Base-by-base conservation (phyloP, 2,113 vertebrate genomes). In the Poeciliopsis turrubarensis region DNA sequence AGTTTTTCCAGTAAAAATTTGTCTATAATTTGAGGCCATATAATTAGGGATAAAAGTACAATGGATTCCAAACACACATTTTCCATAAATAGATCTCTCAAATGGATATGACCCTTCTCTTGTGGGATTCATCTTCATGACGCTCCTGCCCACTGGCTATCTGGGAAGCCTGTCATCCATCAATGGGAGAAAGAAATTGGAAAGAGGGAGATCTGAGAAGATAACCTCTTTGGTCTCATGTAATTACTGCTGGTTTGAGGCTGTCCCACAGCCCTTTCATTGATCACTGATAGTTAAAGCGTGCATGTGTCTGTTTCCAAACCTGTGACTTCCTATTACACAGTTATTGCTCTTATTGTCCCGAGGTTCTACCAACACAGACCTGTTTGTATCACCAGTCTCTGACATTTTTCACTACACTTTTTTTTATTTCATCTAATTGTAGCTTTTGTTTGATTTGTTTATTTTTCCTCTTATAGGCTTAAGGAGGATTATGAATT, bases 51-150 rank as follows among this genome's bases (percentile, higher is more conserved):
- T 87, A 51, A 85, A 39, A 60, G 37, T 34, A 19, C 30, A 37
- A 2, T 14, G 17, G 3, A 19, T 41, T 62, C n/a, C 70, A 41
- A 25, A 5, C 22, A 54, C 51, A 22, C 6, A 25, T 25, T 80
- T 81, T 60, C 60, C 57, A 41, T 82, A 26, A 90, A 91, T 84
- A 82, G 75, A 78, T 65, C 72, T 79, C 71, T 81, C 22, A 17
- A 78, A 89, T 86, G 81, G 68, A 86, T 88, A 90, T 89, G 72
- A 78, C 65, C 73, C 64, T 85, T 90, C 91, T 89, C 87, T 87
- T 86, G 87, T 27, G 0, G 83, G 89, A 91, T 92, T 88, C 73
- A 88, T 92, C 88, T 90, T 80, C 72, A 81, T 82, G 82, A 86
- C 9, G 19, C 32, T 81, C 72, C 77, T 89, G 84, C 86, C 85